Percentiles rank a stretch among this genome's conserved stretches.
Conservation (phyloP, 2,113 vertebrate genomes). For the Eptesicus fuscus region DNA sequence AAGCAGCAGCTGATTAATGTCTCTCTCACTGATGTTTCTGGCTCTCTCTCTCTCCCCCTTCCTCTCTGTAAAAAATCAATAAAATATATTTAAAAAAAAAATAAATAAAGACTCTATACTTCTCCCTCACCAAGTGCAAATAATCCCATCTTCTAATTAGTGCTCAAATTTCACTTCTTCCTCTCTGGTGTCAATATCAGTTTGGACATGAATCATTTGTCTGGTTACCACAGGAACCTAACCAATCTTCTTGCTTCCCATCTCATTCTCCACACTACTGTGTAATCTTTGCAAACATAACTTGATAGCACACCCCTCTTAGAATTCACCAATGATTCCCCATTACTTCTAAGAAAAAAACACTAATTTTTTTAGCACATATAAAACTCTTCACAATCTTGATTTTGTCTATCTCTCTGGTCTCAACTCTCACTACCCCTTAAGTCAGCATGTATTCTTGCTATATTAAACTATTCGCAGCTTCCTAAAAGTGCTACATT, state of each 20-base stretch:
- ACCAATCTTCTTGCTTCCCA: slow-evolving; percentile 23
- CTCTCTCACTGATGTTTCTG: no score
- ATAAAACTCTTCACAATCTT: background rate
- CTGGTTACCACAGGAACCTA: slow-evolving; percentile 25
- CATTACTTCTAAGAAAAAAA: background rate
- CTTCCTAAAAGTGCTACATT: background rate
- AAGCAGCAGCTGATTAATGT: no score
- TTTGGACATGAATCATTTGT: background rate
- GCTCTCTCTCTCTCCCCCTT: no score
- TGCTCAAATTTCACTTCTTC: slow-evolving; percentile 22
- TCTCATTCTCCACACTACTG: background rate
- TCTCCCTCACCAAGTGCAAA: background rate
- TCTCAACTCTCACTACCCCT: background rate
- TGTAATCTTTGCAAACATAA: slow-evolving; percentile 6
- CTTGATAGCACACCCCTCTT: background rate
- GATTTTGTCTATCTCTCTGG: background rate
- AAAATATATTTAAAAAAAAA: no score
- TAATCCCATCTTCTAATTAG: slow-evolving; percentile 11
- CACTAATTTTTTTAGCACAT: background rate
- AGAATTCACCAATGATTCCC: slow-evolving; percentile 16
- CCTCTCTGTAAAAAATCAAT: no score
- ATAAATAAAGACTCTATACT: background rate
- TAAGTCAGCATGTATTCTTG: background rate
- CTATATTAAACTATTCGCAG: background rate
- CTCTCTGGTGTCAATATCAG: background rate